Percentiles rank a stretch among this genome's conserved stretches.
Evolutionary conservation across 2,888 invertebrate species (phyloP).

Genomic region (Neoaliturus tenellus): DNA sequence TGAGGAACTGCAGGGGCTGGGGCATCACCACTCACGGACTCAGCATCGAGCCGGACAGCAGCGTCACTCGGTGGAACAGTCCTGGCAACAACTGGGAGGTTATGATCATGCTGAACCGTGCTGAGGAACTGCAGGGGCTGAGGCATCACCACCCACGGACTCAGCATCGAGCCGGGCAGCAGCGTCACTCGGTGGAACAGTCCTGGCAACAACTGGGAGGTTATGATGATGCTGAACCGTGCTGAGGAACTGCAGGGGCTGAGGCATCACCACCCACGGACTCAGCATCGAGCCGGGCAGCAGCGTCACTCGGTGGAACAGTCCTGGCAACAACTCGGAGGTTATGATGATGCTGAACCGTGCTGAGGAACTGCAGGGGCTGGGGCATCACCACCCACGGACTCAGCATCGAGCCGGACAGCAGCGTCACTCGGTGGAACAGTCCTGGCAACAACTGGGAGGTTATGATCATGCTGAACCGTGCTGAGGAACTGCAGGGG

Average conservation of each 20-base stretch:
- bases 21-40: slow-evolving; percentile 85
- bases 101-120: slow-evolving; percentile 76
- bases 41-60: slow-evolving; percentile 86
- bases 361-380: slow-evolving; percentile 78
- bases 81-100: no score
- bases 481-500: slow-evolving; percentile 78
- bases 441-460: no score
- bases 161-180: slow-evolving; percentile 86
- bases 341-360: slow-evolving; percentile 78
- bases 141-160: slow-evolving; percentile 84
- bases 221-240: slow-evolving; percentile 78
- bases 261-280: slow-evolving; percentile 84
- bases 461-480: no score
- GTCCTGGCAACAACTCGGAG: no score
- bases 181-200: slow-evolving; percentile 84
- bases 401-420: slow-evolving; percentile 86
- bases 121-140: slow-evolving; percentile 80
- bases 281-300: slow-evolving; percentile 87
- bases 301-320: slow-evolving; percentile 83
- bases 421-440: slow-evolving; percentile 82
- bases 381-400: slow-evolving; percentile 85
- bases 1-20: slow-evolving; percentile 79
- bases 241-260: slow-evolving; percentile 79
- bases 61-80: slow-evolving; percentile 82
- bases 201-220: no score